Base-by-base conservation (phyloP, 2,888 invertebrate species). In the Glyphotaelius pellucidus region DNA sequence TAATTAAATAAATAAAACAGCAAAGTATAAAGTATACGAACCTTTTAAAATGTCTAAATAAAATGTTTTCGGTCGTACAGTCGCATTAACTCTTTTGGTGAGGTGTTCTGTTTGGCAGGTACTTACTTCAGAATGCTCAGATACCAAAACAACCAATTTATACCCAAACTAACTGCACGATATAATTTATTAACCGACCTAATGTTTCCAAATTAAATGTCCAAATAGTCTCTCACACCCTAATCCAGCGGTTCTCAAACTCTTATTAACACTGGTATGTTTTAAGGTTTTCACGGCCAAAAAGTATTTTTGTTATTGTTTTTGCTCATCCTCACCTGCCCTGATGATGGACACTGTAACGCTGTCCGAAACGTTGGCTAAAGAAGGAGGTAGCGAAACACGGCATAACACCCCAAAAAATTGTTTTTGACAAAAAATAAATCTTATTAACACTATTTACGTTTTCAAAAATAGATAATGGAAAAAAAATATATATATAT, bases 161-260 rank as follows among this genome's bases (percentile, higher is more conserved):
- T 92, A 92, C 93, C 86, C 90, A 88, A 85, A 90, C 93, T 91
- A 93, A 93, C 92, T 91, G 91, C 92, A 92, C 92, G 88, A 91
- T 91, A 92, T 93, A 93, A 93, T 93, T 92, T 93, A 93, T 93
- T 93, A 93, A 93, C 93, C 92, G 89, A 93, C 89, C 93, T 93
- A 93, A 93, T 93, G 93, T 93, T 91, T 87, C 92, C 92, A 93
- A 93, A 92, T 93, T 92, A 93, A 93, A 93, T 93, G 93, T 93
- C 92, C 92, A 92, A 92, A 92, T 91, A 90, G 85, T 90, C 88
- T 91, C 42, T 42, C 79, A 38, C 32, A 30, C 86, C 88, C 89
- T 79, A n/a, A 11, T n/a, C 19, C 89, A 32, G 79, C 5, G 84
- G 31, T 15, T 80, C 89, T 91, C 91, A 89, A 91, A 91, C 80